phyloP scores from a whole-genome alignment of 2,797 vertebrate species.

The Muscicapa comitata region DNA sequence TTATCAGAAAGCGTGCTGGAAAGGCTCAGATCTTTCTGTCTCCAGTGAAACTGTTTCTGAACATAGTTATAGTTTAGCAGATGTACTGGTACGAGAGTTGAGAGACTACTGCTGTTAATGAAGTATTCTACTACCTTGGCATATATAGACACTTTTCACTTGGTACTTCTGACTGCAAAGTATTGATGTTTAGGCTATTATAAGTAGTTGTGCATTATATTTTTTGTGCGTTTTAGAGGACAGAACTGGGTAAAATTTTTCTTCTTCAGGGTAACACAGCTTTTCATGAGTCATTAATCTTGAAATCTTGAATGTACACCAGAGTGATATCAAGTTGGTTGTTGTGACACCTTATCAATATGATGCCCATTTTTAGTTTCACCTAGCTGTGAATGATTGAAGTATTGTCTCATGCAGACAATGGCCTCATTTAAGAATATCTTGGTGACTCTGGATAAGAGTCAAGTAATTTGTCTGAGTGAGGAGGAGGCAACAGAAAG shows the following conservation, averaged over 20 bases:
- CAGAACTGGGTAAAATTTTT: neutral
- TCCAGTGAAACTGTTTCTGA: conserved; percentile 6
- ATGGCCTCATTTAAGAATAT: neutral
- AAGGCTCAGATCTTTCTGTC: neutral
- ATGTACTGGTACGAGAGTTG: neutral
- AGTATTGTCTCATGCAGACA: neutral
- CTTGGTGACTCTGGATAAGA: neutral
- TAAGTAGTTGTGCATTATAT: neutral
- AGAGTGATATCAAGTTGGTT: neutral
- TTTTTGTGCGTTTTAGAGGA: neutral
- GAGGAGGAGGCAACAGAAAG: neutral
- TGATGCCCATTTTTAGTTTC: neutral
- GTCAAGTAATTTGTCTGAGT: neutral
- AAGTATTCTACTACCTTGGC: neutral
- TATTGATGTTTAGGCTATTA: conserved; percentile 9
- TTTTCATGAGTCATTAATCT: conserved; percentile 22
- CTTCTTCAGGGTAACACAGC: neutral
- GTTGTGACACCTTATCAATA: neutral
- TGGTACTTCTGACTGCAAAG: neutral
- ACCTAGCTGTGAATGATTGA: neutral
- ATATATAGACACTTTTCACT: neutral
- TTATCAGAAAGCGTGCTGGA: conserved; percentile 1
- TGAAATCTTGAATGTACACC: neutral
- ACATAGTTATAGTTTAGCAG: neutral
- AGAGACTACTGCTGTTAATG: neutral